Evolutionary conservation across 1,140 invertebrate species (phyloP).

Genomic region (Helicoverpa armigera): DNA sequence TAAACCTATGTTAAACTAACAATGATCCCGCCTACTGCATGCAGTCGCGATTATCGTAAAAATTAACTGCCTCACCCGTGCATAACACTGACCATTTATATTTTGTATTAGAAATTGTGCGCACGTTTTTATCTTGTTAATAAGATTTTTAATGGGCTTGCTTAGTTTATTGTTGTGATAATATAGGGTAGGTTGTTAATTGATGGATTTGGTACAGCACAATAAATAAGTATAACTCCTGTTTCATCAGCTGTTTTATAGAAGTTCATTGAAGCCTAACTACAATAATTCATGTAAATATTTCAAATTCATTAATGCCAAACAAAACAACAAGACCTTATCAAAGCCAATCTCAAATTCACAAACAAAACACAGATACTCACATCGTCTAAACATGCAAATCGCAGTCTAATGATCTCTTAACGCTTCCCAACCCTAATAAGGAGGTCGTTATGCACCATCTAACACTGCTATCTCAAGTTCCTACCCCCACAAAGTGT

Average conservation of each 20-base stretch:
- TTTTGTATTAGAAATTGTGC: slow-evolving; percentile 51
- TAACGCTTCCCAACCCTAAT: slow-evolving; percentile 39
- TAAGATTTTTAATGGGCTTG: not conserved
- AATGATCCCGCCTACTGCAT: slow-evolving; percentile 70
- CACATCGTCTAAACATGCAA: slow-evolving; percentile 36
- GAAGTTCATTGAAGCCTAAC: too few species aligned
- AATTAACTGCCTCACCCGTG: slow-evolving; percentile 70
- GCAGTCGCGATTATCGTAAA: slow-evolving; percentile 77
- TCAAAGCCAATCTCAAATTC: not conserved
- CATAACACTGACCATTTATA: slow-evolving; percentile 60
- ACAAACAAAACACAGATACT: slow-evolving; percentile 6
- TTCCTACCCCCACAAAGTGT: slow-evolving; percentile 45
- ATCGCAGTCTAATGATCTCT: slow-evolving; percentile 39
- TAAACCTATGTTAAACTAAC: slow-evolving; percentile 56
- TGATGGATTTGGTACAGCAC: too few species aligned
- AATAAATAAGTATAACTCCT: too few species aligned
- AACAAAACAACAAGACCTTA: not conserved
- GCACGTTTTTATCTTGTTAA: slow-evolving; percentile 27
- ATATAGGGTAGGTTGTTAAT: too few species aligned
- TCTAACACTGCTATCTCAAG: slow-evolving; percentile 41
- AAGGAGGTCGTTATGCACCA: slow-evolving; percentile 43
- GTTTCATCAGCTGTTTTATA: too few species aligned
- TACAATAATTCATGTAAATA: too few species aligned
- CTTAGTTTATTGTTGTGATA: too few species aligned
- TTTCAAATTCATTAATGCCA: too few species aligned